These are phyloP conservation scores for Ophion costatus DNA, from an alignment of 2,888 invertebrate genomes.

Conservation along the genomic window DNA sequence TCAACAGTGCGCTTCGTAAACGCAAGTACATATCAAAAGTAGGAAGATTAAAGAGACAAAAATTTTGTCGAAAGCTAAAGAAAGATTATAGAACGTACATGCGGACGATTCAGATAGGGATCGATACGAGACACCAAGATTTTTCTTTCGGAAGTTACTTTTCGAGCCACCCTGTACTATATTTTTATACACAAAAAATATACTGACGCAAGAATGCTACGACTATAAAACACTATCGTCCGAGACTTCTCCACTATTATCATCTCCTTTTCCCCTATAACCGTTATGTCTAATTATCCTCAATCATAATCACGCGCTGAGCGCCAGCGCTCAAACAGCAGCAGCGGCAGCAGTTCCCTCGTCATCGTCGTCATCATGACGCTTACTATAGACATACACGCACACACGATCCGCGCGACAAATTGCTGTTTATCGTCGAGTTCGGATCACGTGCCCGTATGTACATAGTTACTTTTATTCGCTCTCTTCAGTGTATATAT, in stretches of 20 bases:
- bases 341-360: slow-evolving; percentile 10
- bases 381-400: background rate
- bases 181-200: background rate
- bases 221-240: slow-evolving; percentile 53
- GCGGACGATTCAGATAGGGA: no score
- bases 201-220: slow-evolving; percentile 66
- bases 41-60: no score
- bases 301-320: slow-evolving; percentile 73
- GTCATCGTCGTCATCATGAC: slow-evolving; percentile 48
- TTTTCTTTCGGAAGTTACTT: no score
- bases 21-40: no score
- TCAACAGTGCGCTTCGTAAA: no score
- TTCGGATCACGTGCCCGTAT: slow-evolving; percentile 41
- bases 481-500: background rate
- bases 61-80: no score
- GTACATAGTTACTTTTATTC: slow-evolving; percentile 10
- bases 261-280: slow-evolving; percentile 42
- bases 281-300: slow-evolving; percentile 71
- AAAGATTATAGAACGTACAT: no score
- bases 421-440: slow-evolving; percentile 63
- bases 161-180: no score
- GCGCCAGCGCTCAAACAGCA: slow-evolving; percentile 52
- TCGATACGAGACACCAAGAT: no score
- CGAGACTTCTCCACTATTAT: slow-evolving; percentile 51
- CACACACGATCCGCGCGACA: slow-evolving; percentile 48